Percentiles rank a stretch among this genome's conserved stretches.
These are phyloP conservation scores for Diplosoma virens DNA, from an alignment of 23 tunicate species.

Conservation along the genomic window DNA sequence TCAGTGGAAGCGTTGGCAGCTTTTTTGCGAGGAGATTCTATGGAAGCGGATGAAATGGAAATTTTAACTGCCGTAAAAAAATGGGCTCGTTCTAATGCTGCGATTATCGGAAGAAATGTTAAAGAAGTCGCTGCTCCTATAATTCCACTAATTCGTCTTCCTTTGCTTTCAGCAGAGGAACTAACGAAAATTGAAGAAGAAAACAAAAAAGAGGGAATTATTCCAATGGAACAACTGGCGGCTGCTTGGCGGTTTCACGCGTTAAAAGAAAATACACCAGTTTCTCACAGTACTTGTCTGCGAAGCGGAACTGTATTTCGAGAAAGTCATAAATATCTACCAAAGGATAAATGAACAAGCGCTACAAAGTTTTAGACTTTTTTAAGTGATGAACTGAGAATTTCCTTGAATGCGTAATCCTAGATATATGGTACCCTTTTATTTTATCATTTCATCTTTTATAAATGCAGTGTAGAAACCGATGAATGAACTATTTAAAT, in stretches of 20 bases:
- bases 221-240: constrained; percentile 85
- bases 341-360: constrained; percentile 25
- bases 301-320: constrained; percentile 54
- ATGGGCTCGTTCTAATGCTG: constrained; percentile 56
- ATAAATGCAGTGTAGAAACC: too few relatives aligned
- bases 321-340: constrained; percentile 61
- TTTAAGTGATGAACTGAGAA: neutral
- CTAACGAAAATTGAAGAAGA: constrained; percentile 81
- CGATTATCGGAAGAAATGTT: constrained; percentile 43
- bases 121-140: constrained; percentile 62
- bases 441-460: too few relatives aligned
- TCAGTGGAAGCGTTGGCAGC: constrained; percentile 71
- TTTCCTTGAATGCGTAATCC: too few relatives aligned
- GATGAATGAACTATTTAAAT: too few relatives aligned
- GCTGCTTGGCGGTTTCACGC: constrained; percentile 95
- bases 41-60: constrained; percentile 86
- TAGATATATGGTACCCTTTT: too few relatives aligned
- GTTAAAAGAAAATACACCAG: constrained; percentile 69
- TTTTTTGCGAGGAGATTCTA: constrained; percentile 69
- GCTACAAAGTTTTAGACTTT: too few relatives aligned
- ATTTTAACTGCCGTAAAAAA: constrained; percentile 59
- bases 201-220: constrained; percentile 55
- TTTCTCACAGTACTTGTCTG: constrained; percentile 39
- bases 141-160: constrained; percentile 61
- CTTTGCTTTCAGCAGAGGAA: constrained; percentile 70